Evolutionary conservation across 2,888 invertebrate species (phyloP), one percentile per base, ranked within the genome.

Genomic region (Trissolcus brochymenae): DNA sequence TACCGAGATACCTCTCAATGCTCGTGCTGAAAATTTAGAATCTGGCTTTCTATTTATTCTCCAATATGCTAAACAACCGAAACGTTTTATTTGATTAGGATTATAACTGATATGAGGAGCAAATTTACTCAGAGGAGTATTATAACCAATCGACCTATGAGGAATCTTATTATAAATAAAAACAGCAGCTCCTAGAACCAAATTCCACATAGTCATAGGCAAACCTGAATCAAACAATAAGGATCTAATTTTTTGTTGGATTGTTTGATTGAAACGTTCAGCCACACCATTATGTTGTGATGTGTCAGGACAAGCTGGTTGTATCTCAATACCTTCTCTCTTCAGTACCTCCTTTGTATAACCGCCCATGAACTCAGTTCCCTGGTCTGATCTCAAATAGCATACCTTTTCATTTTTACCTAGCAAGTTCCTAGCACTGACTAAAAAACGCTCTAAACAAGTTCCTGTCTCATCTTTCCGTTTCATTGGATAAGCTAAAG

Each of bases 281-380:
- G 46, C n/a, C 1, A 46, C 46, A 46, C 46, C 46, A 6, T 46
- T 46, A 4, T 46, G 46, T 46, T 46, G 46, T 14, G 46, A 16
- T 16, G 46, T 46, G 16, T 46, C 46, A 1, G 46, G 46, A 46
- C 46, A 46, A 14, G 46, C n/a, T 3, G 25, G 25, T 1, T 19
- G 13, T 25, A 21, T n/a, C n/a, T 54, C 54, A 21, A 54, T 54
- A 4, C 14, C 25, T 53, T 64, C 56, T 53, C 53, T 46, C 40
- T 57, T n/a, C 13, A 70, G 4, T 13, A 73, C 62, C 11, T 66
- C 60, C 11, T 41, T 19, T 61, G 73, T 49, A 68, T 66, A 41
- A 57, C 76, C 51, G n/a, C 55, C 68, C 61, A 61, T 54, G 62
- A 21, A 60, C 54, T 81, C 78, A 2, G 56, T 80, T 17, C 67